Evolutionary conservation across 2,113 vertebrate genomes (phyloP), one percentile per base, ranked within the genome.

Genomic region (Phalacrocorax carbo): DNA sequence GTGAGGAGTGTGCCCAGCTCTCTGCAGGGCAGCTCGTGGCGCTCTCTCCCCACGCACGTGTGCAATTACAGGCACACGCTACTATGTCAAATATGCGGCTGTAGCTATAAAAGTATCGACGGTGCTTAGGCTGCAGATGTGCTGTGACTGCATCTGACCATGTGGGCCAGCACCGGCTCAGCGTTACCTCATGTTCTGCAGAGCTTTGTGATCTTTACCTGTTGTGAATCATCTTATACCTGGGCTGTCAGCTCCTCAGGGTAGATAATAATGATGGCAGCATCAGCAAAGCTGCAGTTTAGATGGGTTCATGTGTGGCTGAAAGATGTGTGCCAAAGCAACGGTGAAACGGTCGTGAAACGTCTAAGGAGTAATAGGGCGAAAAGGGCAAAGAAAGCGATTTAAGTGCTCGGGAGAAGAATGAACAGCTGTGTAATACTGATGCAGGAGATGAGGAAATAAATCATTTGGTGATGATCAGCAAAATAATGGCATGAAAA

Each of bases 401-500:
- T 34, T 48, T 20, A 66, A 85, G 38, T 29, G 36, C 57, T 77
- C 81, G 42, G 27, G 78, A 86, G 76, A 42, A 58, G 34, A 69
- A 55, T 20, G 34, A 91, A 46, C 89, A 87, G 30, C 61, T 97
- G 78, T 54, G 61, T 36, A 80, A 80, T 77, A 54, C 22, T 83
- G 62, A 70, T 48, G 58, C 19, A 20, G 58, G 46, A 77, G 42
- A 90, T 61, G 66, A 88, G 46, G 46, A 88, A 86, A 90, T 90
- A 88, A 91, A 92, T 90, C 77, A 86, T 86, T 95, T 73, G 54
- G 62, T 80, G 65, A 93, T 90, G 78, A 88, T 90, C 78, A 73
- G 92, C 42, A 94, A 82, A 93, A 80, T 62, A 91, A 85, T 54
- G 90, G 73, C 66, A 66, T 88, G 92, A 90, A 93, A 93, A 90